Base-by-base conservation (phyloP, 2,113 vertebrate species). In the Psittacula cyanocephala region DNA sequence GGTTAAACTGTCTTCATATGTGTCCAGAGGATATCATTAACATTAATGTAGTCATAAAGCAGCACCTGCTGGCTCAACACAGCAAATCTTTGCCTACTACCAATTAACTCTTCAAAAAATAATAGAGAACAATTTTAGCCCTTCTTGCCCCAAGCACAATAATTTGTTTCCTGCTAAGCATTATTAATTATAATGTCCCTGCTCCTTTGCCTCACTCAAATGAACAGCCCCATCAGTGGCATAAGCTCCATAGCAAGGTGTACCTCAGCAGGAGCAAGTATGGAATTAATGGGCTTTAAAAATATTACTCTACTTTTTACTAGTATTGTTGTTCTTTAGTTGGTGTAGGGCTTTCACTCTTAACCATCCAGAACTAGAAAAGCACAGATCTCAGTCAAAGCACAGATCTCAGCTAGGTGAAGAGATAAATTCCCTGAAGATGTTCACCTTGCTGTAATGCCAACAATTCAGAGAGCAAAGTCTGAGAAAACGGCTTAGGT, bases 31-130 rank as follows among this genome's bases (percentile, higher is more conserved):
- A 85, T 81, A 95, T 94, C 67, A 93, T 93, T 96, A 94, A 93
- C 93, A 91, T 96, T 93, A 93, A 97, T 87, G 49, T 63, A 93
- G 92, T 95, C 95, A 92, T 93, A 95, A 96, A 96, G 92, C 90
- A 96, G 77, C 96, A 96, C 92, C 93, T 96, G 92, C 92, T 96
- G 93, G 93, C 83, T 89, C 86, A 86, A 89, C 1, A 0, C 83
- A 93, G 90, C 83, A 79, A 90, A 95, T 96, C 93, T 93, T 93
- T 84, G 57, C 88, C 83, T 93, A 39, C 65, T 79, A 69, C 77
- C 91, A 96, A 96, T 95, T 96, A 95, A 92, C 83, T 94, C 93
- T 82, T 94, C 31, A 92, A 88, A 95, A 94, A 91, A 96, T 92
- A 96, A 85, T 72, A 87, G 57, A 91, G 89, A 92, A 88, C 41